These are phyloP conservation scores for Phalacrocorax brasilianus DNA, from an alignment of 2,113 vertebrate genomes.

Conservation along the genomic window DNA sequence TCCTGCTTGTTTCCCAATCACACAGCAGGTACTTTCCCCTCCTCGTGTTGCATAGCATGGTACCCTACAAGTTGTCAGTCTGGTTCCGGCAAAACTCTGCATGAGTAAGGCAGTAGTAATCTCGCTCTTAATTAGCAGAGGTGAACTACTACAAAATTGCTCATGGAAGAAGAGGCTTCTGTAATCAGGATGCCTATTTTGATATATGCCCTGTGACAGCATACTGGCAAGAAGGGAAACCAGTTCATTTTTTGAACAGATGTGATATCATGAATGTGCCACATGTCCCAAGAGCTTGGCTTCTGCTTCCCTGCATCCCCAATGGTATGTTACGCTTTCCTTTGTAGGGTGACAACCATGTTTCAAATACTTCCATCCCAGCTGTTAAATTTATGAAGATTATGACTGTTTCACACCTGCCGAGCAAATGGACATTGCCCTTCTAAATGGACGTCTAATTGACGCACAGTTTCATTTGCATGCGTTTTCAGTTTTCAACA, in stretches of 20 bases:
- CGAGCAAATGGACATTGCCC: not conserved
- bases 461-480: conserved; percentile 11
- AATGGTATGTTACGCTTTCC: not conserved
- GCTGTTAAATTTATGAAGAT: not conserved
- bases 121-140: not conserved
- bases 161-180: not conserved
- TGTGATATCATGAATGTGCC: fast-evolving
- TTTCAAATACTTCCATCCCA: not conserved
- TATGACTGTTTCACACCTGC: not conserved
- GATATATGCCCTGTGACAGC: not conserved
- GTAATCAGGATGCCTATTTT: not conserved
- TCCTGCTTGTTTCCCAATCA: not conserved
- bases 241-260: not conserved
- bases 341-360: fast-evolving
- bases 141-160: not conserved
- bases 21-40: not conserved
- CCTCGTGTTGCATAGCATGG: fast-evolving
- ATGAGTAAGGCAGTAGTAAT: not conserved
- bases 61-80: not conserved
- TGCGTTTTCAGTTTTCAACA: conserved; percentile 53
- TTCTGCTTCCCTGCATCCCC: not conserved
- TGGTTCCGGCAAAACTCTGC: not conserved
- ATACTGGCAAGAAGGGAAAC: not conserved
- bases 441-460: not conserved
- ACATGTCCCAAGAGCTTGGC: not conserved